These are phyloP conservation scores for Ciconia nigra DNA, from an alignment of 2,797 vertebrate species.

Conservation along the genomic window DNA sequence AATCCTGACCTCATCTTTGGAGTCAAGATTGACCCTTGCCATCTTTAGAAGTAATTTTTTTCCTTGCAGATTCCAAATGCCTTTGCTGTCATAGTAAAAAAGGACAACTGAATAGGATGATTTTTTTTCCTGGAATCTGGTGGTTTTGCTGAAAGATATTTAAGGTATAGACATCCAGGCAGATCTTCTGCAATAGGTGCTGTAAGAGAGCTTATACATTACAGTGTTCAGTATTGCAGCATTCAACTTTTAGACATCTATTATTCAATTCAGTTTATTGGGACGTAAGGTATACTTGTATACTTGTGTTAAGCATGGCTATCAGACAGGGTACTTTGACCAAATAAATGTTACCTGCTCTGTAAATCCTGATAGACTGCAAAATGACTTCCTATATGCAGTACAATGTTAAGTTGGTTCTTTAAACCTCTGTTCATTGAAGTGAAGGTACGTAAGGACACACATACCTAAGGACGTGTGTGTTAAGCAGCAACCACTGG, in stretches of 20 bases:
- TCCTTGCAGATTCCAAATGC: neutral
- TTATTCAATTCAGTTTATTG: neutral
- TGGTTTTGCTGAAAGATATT: neutral
- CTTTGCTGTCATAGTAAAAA: neutral
- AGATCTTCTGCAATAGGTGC: neutral
- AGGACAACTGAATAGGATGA: neutral
- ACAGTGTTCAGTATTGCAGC: neutral
- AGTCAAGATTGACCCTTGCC: neutral
- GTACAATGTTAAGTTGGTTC: neutral
- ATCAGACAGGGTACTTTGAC: neutral
- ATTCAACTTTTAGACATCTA: neutral
- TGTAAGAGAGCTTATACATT: fast-evolving
- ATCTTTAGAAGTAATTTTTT: neutral
- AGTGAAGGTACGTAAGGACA: neutral
- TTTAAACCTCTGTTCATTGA: neutral
- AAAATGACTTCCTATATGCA: neutral
- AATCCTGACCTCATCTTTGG: neutral
- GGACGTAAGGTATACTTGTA: neutral
- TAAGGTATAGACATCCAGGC: neutral
- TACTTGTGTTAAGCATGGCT: neutral
- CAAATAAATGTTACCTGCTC: neutral
- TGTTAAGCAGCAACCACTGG: neutral
- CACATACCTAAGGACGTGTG: neutral
- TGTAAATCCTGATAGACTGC: neutral
- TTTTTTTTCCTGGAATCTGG: neutral